A percentile compares a stretch with the other conserved stretches of the same genome.
phyloP scores from a whole-genome alignment of 2,888 invertebrate genomes.

The Prenolepis imparis region DNA sequence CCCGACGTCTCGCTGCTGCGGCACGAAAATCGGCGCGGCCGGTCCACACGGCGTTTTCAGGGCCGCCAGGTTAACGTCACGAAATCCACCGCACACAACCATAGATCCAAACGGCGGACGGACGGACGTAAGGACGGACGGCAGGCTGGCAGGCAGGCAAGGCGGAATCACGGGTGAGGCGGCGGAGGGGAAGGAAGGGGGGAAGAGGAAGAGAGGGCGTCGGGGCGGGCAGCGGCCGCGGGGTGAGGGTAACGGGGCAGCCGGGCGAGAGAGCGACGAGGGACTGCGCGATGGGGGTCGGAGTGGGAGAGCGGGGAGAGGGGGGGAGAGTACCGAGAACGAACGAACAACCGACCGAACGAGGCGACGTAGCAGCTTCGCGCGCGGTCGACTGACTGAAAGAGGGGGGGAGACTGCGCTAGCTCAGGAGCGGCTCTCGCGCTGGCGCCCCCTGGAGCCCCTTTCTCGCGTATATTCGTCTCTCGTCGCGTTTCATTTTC shows the following conservation, averaged over 20 bases:
- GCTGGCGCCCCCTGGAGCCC: constrained; percentile 53
- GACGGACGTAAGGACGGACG: constrained; percentile 83
- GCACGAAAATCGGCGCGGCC: constrained; percentile 76
- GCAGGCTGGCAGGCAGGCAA: constrained; percentile 79
- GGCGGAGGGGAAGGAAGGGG: constrained; percentile 52
- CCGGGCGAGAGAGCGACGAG: constrained; percentile 48
- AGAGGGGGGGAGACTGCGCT: constrained; percentile 77
- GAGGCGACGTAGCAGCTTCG: constrained; percentile 70
- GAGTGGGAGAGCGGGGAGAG: constrained; percentile 54
- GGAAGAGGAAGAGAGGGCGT: constrained; percentile 66
- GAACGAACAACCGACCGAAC: constrained; percentile 65
- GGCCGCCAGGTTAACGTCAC: constrained; percentile 86
- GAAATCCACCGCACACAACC: constrained; percentile 80
- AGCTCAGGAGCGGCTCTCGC: constrained; percentile 78
- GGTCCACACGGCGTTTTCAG: constrained; percentile 82
- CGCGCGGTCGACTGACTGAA: constrained; percentile 42
- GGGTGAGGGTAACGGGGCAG: constrained; percentile 70
- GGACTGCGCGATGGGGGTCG: constrained; percentile 41
- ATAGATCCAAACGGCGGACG: constrained; percentile 82
- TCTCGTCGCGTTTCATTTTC: neutral
- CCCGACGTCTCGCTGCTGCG: constrained; percentile 64
- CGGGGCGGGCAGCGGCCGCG: constrained; percentile 64
- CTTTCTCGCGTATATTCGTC: neutral
- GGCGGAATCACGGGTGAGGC: constrained; percentile 74
- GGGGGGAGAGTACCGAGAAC: constrained; percentile 67